phyloP scores from a whole-genome alignment of 2,888 invertebrate species.

The Taenaris catops region DNA sequence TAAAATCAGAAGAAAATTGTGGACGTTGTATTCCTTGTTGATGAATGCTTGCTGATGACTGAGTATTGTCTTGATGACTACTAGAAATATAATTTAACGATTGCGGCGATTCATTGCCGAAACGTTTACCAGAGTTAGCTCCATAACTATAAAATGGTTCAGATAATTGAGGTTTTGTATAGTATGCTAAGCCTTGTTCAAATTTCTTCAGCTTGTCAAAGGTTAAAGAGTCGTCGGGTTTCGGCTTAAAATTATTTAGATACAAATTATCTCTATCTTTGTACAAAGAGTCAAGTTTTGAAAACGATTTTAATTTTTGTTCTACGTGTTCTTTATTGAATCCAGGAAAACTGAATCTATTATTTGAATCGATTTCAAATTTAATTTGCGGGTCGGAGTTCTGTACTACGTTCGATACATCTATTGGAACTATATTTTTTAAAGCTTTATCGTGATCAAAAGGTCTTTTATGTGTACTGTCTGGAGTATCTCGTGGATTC shows the following conservation, averaged over 20 bases:
- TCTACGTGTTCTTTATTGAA: constrained; percentile 52
- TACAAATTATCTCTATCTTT: constrained; percentile 65
- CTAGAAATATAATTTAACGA: constrained; percentile 36
- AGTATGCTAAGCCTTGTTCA: constrained; percentile 40
- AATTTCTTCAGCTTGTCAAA: constrained; percentile 42
- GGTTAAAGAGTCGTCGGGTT: constrained; percentile 43
- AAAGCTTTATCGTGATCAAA: constrained; percentile 72
- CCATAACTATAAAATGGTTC: constrained; percentile 41
- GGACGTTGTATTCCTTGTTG: constrained; percentile 41
- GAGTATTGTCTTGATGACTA: constrained; percentile 44
- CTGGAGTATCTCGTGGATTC: constrained; percentile 43
- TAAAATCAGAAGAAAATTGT: constrained; percentile 42
- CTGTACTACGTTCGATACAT: constrained; percentile 61
- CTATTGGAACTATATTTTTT: constrained; percentile 70
- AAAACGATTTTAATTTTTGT: constrained; percentile 47
- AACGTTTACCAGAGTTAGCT: constrained; percentile 33
- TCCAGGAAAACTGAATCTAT: constrained; percentile 37
- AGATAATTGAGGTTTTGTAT: constrained; percentile 40
- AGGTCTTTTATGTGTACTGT: constrained; percentile 50
- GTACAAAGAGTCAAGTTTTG: constrained; percentile 58
- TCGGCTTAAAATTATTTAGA: constrained; percentile 54
- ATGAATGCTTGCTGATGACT: constrained; percentile 42
- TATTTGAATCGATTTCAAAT: constrained; percentile 34
- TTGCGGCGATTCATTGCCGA: constrained; percentile 38
- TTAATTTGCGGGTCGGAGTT: constrained; percentile 48